Conservation (phyloP, 2,113 vertebrate genomes). For the Vulpes ferrilata region DNA sequence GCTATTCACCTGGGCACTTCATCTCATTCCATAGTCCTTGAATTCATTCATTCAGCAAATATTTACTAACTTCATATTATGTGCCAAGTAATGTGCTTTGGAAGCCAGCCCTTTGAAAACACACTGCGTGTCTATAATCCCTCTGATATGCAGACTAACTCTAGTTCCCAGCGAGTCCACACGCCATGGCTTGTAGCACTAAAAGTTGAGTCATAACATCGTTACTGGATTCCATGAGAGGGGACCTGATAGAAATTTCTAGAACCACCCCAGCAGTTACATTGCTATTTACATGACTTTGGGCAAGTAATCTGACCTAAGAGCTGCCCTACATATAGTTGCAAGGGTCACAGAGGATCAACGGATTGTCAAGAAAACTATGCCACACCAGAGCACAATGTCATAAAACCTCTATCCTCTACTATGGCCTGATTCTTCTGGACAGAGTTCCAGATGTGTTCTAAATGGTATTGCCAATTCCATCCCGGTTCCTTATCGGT, state of each 20-base stretch:
- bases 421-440: background rate
- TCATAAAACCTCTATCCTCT: background rate
- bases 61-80: conserved; percentile 12
- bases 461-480: background rate
- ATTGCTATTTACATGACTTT: background rate
- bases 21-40: background rate
- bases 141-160: background rate
- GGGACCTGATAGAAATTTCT: background rate
- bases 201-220: background rate
- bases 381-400: background rate
- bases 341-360: background rate
- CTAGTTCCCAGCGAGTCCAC: background rate
- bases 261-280: background rate
- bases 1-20: background rate
- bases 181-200: background rate
- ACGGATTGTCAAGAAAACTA: background rate
- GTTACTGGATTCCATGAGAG: background rate
- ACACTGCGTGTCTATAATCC: background rate
- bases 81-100: background rate
- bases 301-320: background rate
- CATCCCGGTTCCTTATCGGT: background rate
- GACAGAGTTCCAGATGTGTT: background rate
- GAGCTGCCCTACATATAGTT: background rate
- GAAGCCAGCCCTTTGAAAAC: background rate
- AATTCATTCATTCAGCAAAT: conserved; percentile 18